Evolutionary conservation across 2,888 invertebrate genomes (phyloP), one percentile per base, ranked within the genome.

Genomic region (Orthosia gothica): DNA sequence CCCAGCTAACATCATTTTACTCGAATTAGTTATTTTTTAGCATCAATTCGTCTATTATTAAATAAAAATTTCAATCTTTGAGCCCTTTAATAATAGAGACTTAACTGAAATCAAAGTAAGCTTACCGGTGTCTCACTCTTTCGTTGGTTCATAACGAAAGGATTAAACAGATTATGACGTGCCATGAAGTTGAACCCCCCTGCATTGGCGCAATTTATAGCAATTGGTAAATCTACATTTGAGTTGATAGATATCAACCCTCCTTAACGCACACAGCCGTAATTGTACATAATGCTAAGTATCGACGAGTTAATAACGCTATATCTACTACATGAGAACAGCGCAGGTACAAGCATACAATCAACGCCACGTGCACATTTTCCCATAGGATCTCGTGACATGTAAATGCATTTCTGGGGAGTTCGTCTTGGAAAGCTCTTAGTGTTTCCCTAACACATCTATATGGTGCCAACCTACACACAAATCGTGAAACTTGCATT

Each of bases 331-430:
- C 85, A 84, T 78, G 84, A 79, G 79, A 82, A 83, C 87, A 85
- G 83, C 85, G 80, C 90, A 91, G 91, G 91, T 92, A 94, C 94
- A 90, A 87, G 88, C 90, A 88, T 82, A 93, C 94, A 94, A 94
- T 93, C 94, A 94, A 87, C 87, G 91, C 63, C 96, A 95, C 89
- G 92, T 95, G 96, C 90, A 90, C 86, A 89, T 87, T 91, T 93
- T 95, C 96, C 93, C 95, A 95, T 93, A 93, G 92, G 92, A 90
- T 92, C 93, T 91, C 91, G 92, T 92, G 93, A 94, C 93, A 94
- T 96, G 96, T 95, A 95, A 96, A 96, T 96, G 96, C 96, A 95
- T 94, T 95, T 90, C 89, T 89, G 89, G 89, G 89, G 90, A 91
- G 91, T 90, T 92, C 93, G 93, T 94, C 94, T 95, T 93, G 87